Evolutionary conservation across 2,797 vertebrate species (phyloP).

Genomic region (Aeoliscus strigatus): DNA sequence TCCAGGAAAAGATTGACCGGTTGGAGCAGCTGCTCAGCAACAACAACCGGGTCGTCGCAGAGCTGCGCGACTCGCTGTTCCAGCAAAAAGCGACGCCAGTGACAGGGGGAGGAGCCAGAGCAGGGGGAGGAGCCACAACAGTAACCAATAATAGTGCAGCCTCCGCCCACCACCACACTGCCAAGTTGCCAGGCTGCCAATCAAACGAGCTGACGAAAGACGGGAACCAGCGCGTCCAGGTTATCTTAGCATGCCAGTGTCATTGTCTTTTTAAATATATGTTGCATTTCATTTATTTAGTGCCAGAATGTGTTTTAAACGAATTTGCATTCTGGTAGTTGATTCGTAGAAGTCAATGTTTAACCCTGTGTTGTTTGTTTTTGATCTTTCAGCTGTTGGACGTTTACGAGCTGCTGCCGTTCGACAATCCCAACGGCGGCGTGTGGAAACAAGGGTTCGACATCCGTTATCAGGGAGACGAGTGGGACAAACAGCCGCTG

Average conservation of each 20-base stretch:
- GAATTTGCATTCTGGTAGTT: too few relatives aligned
- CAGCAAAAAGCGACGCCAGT: constrained; percentile 75
- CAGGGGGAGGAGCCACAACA: too few relatives aligned
- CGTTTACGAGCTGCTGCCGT: constrained; percentile 84
- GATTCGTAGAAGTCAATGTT: too few relatives aligned
- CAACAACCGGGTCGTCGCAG: constrained; percentile 89
- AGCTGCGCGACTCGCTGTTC: constrained; percentile 83
- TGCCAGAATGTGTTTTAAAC: too few relatives aligned
- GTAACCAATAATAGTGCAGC: constrained; percentile 61
- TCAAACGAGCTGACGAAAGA: constrained; percentile 38
- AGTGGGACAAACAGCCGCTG: constrained; percentile 83
- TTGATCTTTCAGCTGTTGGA: constrained; percentile 77
- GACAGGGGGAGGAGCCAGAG: constrained; percentile 61
- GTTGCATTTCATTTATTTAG: too few relatives aligned
- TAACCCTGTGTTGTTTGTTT: too few relatives aligned
- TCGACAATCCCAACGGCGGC: constrained; percentile 89
- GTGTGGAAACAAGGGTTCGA: constrained; percentile 95
- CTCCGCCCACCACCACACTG: constrained; percentile 29
- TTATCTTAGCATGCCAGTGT: constrained; percentile 55
- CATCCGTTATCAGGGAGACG: constrained; percentile 79
- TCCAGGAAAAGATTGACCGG: constrained; percentile 89
- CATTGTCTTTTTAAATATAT: too few relatives aligned
- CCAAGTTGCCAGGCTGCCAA: constrained; percentile 67
- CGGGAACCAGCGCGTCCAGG: constrained; percentile 76
- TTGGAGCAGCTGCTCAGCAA: constrained; percentile 84